phyloP scores from a whole-genome alignment of 2,113 vertebrate species.

The Platycercus adscitus region DNA sequence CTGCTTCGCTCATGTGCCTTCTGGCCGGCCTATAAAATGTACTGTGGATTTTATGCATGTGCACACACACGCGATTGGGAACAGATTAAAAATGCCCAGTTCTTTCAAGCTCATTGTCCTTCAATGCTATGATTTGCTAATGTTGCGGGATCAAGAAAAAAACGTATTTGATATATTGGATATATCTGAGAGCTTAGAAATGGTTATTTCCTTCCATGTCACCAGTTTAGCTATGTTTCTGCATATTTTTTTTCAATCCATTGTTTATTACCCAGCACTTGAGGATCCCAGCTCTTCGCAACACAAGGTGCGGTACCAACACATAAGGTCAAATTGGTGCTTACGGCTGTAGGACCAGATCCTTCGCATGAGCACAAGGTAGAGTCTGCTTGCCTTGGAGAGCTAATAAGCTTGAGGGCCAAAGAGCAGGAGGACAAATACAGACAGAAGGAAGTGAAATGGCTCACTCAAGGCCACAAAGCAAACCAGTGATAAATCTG shows the following conservation, averaged over 20 bases:
- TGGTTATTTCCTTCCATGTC: not conserved
- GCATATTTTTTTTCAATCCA: rapidly evolving
- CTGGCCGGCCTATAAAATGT: not conserved
- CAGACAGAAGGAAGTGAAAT: not conserved
- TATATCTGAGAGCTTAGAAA: not conserved
- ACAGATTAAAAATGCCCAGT: not conserved
- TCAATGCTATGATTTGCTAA: not conserved
- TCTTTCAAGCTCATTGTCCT: not conserved
- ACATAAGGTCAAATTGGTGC: rapidly evolving
- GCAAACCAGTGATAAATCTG: not conserved
- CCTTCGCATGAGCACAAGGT: not conserved
- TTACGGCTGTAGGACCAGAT: not conserved
- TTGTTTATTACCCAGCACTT: not conserved
- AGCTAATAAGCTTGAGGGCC: not conserved
- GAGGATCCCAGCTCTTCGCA: not conserved
- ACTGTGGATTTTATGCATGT: not conserved
- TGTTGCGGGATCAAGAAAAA: not conserved
- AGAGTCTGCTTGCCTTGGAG: rapidly evolving
- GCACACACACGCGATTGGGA: not conserved
- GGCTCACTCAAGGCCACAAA: not conserved
- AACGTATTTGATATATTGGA: not conserved
- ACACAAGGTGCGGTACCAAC: not conserved
- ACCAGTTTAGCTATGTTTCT: not conserved
- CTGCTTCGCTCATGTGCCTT: not conserved
- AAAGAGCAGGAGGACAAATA: not conserved